A percentile compares a stretch with the other conserved stretches of the same genome.
These are phyloP conservation scores for Timema cristinae DNA, from an alignment of 2,888 invertebrate genomes.

Conservation along the genomic window DNA sequence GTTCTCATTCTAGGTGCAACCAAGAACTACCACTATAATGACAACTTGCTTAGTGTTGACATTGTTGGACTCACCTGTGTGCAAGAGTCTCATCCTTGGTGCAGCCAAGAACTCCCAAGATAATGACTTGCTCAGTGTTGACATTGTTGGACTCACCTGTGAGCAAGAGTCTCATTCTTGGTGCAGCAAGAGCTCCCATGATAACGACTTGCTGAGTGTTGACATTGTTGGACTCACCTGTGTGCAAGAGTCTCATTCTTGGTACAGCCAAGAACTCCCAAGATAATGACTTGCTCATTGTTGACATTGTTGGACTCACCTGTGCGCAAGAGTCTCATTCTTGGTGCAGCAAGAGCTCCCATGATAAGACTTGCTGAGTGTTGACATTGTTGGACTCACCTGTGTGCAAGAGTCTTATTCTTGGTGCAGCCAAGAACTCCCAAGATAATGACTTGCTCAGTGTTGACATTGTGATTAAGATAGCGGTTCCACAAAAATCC, in stretches of 20 bases:
- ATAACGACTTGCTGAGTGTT: too few relatives aligned
- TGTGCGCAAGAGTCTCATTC: too few relatives aligned
- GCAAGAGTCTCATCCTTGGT: slow-evolving; percentile 54
- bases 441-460: slow-evolving; percentile 62
- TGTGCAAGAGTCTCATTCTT: too few relatives aligned
- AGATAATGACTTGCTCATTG: too few relatives aligned
- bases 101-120: slow-evolving; percentile 66
- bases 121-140: slow-evolving; percentile 56
- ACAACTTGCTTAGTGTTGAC: slow-evolving; percentile 56
- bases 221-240: too few relatives aligned
- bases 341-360: too few relatives aligned
- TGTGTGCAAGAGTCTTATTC: slow-evolving; percentile 50
- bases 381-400: slow-evolving; percentile 42
- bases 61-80: slow-evolving; percentile 46
- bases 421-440: slow-evolving; percentile 64
- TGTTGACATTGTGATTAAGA: slow-evolving; percentile 60
- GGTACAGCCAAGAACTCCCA: too few relatives aligned
- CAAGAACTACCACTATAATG: slow-evolving; percentile 60
- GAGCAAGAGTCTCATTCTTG: too few relatives aligned
- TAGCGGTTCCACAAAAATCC: slow-evolving; percentile 69
- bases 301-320: too few relatives aligned
- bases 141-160: slow-evolving; percentile 43
- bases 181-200: too few relatives aligned
- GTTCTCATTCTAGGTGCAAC: slow-evolving; percentile 56
- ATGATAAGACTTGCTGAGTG: too few relatives aligned